Evolutionary conservation across 2,888 invertebrate species (phyloP).

Genomic region (Eristalis intricaria): DNA sequence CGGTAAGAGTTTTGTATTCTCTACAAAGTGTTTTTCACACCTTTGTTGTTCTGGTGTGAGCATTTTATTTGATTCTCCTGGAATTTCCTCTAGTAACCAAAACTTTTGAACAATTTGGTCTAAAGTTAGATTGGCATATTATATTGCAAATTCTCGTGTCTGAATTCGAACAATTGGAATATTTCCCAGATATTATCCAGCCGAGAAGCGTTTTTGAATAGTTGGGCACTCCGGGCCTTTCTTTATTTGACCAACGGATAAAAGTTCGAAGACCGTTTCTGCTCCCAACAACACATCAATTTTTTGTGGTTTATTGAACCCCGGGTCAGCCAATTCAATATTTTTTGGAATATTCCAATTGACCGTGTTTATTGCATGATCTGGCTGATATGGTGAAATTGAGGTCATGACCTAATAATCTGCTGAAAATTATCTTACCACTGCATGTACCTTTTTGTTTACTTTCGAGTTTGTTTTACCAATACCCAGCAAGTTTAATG

Average conservation of each 20-base stretch:
- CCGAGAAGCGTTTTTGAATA: constrained; percentile 13
- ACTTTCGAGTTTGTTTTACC: too few species aligned
- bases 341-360: too few species aligned
- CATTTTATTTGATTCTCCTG: constrained; percentile 2
- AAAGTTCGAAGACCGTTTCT: constrained; percentile 4
- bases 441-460: too few species aligned
- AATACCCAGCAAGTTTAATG: too few species aligned
- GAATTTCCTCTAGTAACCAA: too few species aligned
- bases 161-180: background rate
- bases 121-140: constrained; percentile 8
- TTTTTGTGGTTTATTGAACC: constrained; percentile 41
- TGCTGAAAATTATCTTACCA: too few species aligned
- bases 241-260: constrained; percentile 43
- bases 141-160: constrained; percentile 13
- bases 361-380: too few species aligned
- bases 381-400: too few species aligned
- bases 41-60: constrained; percentile 45
- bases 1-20: constrained; percentile 34
- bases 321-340: constrained; percentile 56
- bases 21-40: constrained; percentile 44
- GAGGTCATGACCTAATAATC: too few species aligned
- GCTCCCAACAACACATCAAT: constrained; percentile 38
- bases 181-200: constrained; percentile 54
- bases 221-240: constrained; percentile 20
- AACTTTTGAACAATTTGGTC: constrained; percentile 41